Evolutionary conservation across 2,888 invertebrate species (phyloP).

Genomic region (Monopis laevigella): DNA sequence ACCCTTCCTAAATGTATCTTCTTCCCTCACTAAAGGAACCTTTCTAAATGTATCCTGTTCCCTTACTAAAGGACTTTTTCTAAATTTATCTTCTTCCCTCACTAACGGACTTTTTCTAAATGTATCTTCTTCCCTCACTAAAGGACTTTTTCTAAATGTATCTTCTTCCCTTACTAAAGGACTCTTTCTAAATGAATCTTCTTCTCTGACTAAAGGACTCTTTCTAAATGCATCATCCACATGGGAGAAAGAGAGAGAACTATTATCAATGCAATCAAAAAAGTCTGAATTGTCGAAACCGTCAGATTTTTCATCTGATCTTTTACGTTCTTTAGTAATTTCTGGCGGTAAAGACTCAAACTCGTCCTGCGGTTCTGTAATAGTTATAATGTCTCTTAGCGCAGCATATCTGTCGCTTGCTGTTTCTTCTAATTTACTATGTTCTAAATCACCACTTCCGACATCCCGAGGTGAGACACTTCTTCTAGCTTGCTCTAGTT

Average conservation of each 20-base stretch:
- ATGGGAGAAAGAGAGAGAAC: slow-evolving; percentile 55
- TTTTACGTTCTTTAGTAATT: slow-evolving; percentile 55
- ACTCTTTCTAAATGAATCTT: slow-evolving; percentile 60
- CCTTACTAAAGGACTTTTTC: slow-evolving; percentile 45
- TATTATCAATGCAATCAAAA: slow-evolving; percentile 62
- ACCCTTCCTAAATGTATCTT: slow-evolving; percentile 60
- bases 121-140: slow-evolving; percentile 51
- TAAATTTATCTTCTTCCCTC: slow-evolving; percentile 50
- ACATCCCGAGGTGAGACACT: slow-evolving; percentile 60
- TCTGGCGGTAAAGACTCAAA: slow-evolving; percentile 56
- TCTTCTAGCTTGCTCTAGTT: slow-evolving; percentile 41
- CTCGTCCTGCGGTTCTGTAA: slow-evolving; percentile 67
- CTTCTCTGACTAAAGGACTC: slow-evolving; percentile 40
- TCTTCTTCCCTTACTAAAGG: slow-evolving; percentile 29
- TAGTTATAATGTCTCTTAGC: slow-evolving; percentile 77
- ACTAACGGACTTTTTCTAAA: slow-evolving; percentile 54
- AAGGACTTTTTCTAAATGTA: too few relatives aligned
- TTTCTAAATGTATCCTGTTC: slow-evolving; percentile 52
- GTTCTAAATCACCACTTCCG: slow-evolving; percentile 27
- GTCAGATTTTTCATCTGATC: slow-evolving; percentile 61
- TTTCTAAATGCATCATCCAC: slow-evolving; percentile 61
- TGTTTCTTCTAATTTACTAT: slow-evolving; percentile 46
- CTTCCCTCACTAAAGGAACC: slow-evolving; percentile 40
- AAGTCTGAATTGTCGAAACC: slow-evolving; percentile 62
- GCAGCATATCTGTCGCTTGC: slow-evolving; percentile 80